phyloP scores from a whole-genome alignment of 2,888 invertebrate genomes.

The Nephrotoma guestfalica region DNA sequence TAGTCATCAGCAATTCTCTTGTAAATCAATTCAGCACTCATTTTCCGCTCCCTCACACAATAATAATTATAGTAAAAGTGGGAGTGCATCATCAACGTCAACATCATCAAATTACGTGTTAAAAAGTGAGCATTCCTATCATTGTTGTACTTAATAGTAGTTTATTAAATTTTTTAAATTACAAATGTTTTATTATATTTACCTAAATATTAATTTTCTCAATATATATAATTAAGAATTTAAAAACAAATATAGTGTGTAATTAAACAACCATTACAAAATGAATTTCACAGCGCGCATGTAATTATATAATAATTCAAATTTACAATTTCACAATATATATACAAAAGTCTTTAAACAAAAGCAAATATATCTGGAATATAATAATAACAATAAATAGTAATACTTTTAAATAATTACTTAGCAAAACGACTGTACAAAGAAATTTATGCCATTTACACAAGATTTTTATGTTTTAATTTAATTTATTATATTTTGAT shows the following conservation, averaged over 20 bases:
- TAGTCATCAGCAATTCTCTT: slow-evolving; percentile 30
- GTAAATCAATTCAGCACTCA: slow-evolving; percentile 25
- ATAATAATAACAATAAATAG: too few species aligned
- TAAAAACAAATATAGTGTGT: too few species aligned
- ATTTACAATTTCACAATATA: too few species aligned
- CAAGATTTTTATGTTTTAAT: neutral
- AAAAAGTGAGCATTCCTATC: slow-evolving; percentile 25
- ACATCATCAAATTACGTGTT: slow-evolving; percentile 14
- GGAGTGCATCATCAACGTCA: neutral
- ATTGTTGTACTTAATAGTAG: slow-evolving; percentile 16
- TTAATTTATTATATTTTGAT: neutral
- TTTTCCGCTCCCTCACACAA: slow-evolving; percentile 11
- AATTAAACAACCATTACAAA: too few species aligned
- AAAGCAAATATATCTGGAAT: too few species aligned
- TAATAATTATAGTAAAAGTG: slow-evolving; percentile 10
- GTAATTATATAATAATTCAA: too few species aligned
- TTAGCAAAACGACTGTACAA: neutral
- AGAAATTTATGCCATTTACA: neutral
- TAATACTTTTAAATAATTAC: too few species aligned
- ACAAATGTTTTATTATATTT: too few species aligned
- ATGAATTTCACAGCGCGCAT: too few species aligned
- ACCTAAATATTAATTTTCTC: too few species aligned
- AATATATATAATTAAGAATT: too few species aligned
- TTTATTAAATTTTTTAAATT: neutral
- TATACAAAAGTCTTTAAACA: too few species aligned